Evolutionary conservation across 2,797 vertebrate species (phyloP), one percentile per base, ranked within the genome.

Genomic region (Meriones psammophilus): DNA sequence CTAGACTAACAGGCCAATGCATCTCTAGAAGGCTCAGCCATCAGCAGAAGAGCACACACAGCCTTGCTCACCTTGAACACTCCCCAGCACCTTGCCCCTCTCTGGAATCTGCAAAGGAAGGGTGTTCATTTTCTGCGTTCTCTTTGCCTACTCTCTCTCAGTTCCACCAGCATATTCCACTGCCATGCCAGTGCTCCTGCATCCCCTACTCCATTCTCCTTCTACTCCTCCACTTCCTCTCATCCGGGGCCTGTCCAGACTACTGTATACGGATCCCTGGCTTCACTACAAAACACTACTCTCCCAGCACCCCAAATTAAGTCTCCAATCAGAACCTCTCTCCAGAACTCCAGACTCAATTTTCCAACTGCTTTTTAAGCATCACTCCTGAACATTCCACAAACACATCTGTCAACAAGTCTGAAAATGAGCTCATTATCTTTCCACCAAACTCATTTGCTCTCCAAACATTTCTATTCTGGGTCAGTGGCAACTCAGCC

Each of bases 271-370:
- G 39, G 30, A 66, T 33, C 9, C 9, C 4, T 6, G 42, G 79
- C 58, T 89, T 87, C 46, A 2, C 18, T 30, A 22, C n/a, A 28
- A 50, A 74, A 60, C 36, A 18, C n/a, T 20, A 69, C 46, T 50
- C 7, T 64, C 24, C 0, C 18, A 88, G 88, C 68, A 62, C n/a
- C 66, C 88, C 87, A 78, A 68, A 69, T 62, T 33, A 69, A 9
- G 56, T 10, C 84, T 66, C 86, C 46, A 78, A n/a, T 66, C 62
- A 8, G 93, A 86, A 46, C 12, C n/a, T 33, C 78, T 88, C 76
- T 73, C 94, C 15, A 77, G 28, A 90, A 88, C 36, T 86, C 88
- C 73, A 94, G 85, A 39, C 28, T 33, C 22, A 81, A 33, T 42
- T 69, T 69, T 76, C 88, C 92, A 94, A 56, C n/a, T 15, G 56